A percentile compares a stretch with the other conserved stretches of the same genome.
Evolutionary conservation across 2,888 invertebrate genomes (phyloP).

Genomic region (Drosophila differens): DNA sequence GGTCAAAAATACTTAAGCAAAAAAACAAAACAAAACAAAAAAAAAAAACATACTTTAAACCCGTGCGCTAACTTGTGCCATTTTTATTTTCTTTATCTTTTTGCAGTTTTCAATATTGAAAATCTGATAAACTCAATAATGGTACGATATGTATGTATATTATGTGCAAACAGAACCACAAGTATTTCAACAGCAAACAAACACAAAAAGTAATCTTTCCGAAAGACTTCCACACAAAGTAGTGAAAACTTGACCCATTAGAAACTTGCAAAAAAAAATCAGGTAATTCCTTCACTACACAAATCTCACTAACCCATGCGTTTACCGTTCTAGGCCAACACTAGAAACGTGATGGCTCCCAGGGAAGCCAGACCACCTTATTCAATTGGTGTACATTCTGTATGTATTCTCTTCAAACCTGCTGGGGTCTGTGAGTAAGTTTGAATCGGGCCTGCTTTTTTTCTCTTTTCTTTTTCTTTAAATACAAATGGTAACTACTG

Average conservation of each 20-base stretch:
- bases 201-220: slow-evolving; percentile 36
- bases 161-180: slow-evolving; percentile 54
- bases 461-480: background rate
- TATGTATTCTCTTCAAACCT: slow-evolving; percentile 28
- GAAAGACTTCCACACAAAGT: slow-evolving; percentile 35
- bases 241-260: slow-evolving; percentile 38
- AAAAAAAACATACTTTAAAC: slow-evolving; percentile 47
- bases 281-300: slow-evolving; percentile 69
- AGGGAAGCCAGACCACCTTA: slow-evolving; percentile 46
- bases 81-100: slow-evolving; percentile 81
- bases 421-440: slow-evolving; percentile 44
- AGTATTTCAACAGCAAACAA: slow-evolving; percentile 54
- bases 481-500: slow-evolving; percentile 10
- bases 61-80: slow-evolving; percentile 75
- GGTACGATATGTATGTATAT: slow-evolving; percentile 19
- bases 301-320: slow-evolving; percentile 77
- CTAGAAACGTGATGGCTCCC: slow-evolving; percentile 72
- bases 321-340: slow-evolving; percentile 79
- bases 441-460: slow-evolving; percentile 37
- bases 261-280: slow-evolving; percentile 37
- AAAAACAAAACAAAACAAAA: slow-evolving; percentile 44
- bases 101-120: slow-evolving; percentile 82
- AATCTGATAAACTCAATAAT: slow-evolving; percentile 59
- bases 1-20: slow-evolving; percentile 17
- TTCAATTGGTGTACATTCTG: slow-evolving; percentile 45